A percentile compares a stretch with the other conserved stretches of the same genome.
phyloP scores from a whole-genome alignment of 2,888 invertebrate genomes.

The Plagodis pulveraria region DNA sequence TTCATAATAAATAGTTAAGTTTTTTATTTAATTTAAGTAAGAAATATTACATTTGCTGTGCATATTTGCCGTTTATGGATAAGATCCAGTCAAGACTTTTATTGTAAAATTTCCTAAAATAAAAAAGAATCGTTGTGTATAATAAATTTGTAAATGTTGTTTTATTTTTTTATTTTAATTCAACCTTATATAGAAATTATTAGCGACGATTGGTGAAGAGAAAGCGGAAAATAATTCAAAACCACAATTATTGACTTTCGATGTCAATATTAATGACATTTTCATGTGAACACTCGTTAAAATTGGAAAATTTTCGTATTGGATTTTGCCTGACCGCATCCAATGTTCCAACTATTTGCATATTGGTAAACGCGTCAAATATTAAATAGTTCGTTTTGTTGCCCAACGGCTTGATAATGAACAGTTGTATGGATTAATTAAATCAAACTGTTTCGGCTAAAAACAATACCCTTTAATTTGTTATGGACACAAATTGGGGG shows the following conservation, averaged over 20 bases:
- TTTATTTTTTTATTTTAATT: constrained; percentile 15
- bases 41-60: constrained; percentile 67
- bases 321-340: neutral
- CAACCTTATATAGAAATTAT: too few relatives aligned
- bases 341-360: constrained; percentile 2
- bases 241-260: neutral
- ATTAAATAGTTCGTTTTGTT: constrained; percentile 16
- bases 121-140: constrained; percentile 79
- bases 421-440: constrained; percentile 14
- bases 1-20: constrained; percentile 57
- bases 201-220: too few relatives aligned
- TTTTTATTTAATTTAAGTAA: constrained; percentile 43
- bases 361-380: constrained; percentile 5
- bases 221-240: too few relatives aligned
- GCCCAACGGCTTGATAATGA: constrained; percentile 12
- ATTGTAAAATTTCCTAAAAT: constrained; percentile 80
- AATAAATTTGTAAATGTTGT: constrained; percentile 10
- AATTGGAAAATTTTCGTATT: constrained; percentile 1
- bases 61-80: constrained; percentile 81
- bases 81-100: constrained; percentile 82
- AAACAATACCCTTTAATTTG: neutral
- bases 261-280: neutral
- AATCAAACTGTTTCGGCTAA: neutral
- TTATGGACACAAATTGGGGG: too few relatives aligned
- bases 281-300: neutral